phyloP scores from a whole-genome alignment of 2,797 vertebrate genomes.

The Ceryle rudis region DNA sequence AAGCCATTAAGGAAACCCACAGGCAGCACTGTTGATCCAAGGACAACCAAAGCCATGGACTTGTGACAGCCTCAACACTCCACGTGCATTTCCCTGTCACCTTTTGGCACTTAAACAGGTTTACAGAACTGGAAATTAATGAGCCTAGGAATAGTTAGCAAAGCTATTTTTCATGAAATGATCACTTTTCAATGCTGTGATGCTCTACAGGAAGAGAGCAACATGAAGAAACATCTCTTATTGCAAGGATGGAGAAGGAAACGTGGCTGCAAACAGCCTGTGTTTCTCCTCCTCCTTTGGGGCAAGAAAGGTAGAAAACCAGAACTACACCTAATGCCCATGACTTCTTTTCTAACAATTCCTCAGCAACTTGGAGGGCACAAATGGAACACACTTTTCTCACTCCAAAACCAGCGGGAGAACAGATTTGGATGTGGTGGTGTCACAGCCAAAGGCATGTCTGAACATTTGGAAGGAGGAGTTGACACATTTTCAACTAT shows the following conservation, averaged over 20 bases:
- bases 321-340: neutral
- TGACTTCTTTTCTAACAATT: neutral
- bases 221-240: neutral
- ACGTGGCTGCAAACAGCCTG: neutral
- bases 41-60: neutral
- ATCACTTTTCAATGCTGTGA: neutral
- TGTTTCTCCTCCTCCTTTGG: neutral
- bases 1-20: neutral
- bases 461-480: slow-evolving; percentile 18
- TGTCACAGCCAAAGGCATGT: neutral
- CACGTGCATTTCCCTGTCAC: neutral
- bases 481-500: slow-evolving; percentile 46
- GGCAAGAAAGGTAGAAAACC: neutral
- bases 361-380: neutral
- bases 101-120: neutral
- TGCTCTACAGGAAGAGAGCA: neutral
- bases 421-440: neutral
- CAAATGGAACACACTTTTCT: neutral
- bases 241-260: neutral
- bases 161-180: neutral
- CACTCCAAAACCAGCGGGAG: neutral
- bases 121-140: neutral
- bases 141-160: neutral
- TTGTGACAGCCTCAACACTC: neutral
- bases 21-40: neutral